Evolutionary conservation across 2,113 vertebrate genomes (phyloP).

Genomic region (Brachionichthys hirsutus): DNA sequence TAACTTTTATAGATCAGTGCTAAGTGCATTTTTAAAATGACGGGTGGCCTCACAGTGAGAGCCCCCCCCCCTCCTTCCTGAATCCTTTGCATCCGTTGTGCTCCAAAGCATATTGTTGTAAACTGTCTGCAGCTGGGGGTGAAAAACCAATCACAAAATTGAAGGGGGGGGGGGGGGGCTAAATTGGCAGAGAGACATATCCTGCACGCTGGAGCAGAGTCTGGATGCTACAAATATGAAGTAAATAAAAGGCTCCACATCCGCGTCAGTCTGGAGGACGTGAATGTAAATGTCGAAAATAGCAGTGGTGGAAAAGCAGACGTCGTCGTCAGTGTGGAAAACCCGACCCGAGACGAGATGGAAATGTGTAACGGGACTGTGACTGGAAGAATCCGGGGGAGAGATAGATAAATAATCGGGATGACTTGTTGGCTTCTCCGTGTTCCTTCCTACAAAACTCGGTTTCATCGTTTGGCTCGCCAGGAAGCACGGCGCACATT

Average conservation of each 20-base stretch:
- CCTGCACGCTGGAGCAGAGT: conserved; percentile 1
- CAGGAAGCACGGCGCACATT: conserved; percentile 82
- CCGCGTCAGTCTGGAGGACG: too few species aligned
- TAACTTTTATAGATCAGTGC: conserved; percentile 51
- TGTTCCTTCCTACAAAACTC: conserved; percentile 45
- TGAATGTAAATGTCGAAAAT: too few species aligned
- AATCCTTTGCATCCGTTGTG: conserved; percentile 4
- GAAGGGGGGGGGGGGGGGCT: conserved; percentile 9
- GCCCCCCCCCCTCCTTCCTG: conserved; percentile 3
- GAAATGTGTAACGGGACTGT: too few species aligned
- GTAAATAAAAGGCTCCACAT: too few species aligned
- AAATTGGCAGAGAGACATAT: not conserved
- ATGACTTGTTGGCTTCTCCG: conserved; percentile 24
- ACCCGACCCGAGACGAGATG: too few species aligned
- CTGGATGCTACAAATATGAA: not conserved
- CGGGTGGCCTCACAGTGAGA: conserved; percentile 35
- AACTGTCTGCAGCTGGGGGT: conserved; percentile 1
- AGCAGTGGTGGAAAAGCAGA: too few species aligned
- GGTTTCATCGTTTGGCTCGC: conserved; percentile 68
- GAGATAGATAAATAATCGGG: not conserved
- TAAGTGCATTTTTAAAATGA: conserved; percentile 56
- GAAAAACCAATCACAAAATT: conserved; percentile 1
- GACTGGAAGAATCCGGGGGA: not conserved
- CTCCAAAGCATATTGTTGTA: not conserved
- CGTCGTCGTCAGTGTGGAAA: too few species aligned